Conservation (phyloP, 2,797 vertebrate species). For the Cygnus olor region DNA sequence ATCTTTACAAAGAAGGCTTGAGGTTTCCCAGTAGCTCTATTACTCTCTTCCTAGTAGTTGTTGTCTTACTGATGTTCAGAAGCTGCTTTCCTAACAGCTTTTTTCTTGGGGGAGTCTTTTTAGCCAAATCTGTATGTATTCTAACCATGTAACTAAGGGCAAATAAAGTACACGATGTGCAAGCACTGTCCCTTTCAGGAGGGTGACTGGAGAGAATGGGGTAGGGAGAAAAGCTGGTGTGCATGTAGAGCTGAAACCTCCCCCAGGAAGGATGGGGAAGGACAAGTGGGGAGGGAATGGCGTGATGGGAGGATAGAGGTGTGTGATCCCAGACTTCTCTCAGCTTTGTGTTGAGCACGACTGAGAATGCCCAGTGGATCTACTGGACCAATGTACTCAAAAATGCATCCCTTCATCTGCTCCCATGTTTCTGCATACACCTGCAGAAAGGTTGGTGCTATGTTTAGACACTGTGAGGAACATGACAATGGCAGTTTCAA, state of each 20-base stretch:
- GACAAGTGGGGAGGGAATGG: neutral
- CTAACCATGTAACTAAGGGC: neutral
- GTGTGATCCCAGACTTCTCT: neutral
- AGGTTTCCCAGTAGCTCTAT: neutral
- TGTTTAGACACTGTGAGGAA: neutral
- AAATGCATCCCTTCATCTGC: neutral
- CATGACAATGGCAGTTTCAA: neutral
- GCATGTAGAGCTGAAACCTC: neutral
- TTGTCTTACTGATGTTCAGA: neutral
- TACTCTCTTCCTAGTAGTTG: neutral
- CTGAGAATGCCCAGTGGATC: neutral
- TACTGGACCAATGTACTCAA: neutral
- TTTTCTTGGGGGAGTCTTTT: neutral
- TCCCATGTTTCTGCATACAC: neutral
- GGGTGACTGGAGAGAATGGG: neutral
- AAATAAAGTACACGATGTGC: neutral
- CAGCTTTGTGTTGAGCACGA: neutral
- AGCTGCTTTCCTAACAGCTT: neutral
- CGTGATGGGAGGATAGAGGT: rapidly evolving
- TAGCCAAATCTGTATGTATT: neutral
- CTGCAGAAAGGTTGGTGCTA: neutral
- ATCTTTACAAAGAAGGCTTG: neutral
- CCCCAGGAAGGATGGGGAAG: neutral
- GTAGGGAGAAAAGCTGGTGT: neutral
- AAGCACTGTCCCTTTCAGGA: neutral